phyloP scores from a whole-genome alignment of 2,797 vertebrate genomes.

The Sternotherus odoratus region DNA sequence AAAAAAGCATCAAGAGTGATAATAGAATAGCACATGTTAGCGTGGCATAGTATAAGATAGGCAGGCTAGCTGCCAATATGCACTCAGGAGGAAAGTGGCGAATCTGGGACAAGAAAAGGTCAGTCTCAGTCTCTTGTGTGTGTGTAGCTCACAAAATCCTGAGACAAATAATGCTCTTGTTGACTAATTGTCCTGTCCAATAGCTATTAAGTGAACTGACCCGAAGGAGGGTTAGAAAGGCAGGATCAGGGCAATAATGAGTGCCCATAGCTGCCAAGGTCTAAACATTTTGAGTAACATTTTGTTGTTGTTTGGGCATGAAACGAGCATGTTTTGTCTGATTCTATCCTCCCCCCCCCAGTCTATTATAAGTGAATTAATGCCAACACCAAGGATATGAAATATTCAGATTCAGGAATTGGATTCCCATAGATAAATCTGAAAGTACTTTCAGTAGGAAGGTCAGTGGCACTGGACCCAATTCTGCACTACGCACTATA shows the following conservation, averaged over 20 bases:
- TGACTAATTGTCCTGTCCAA: neutral
- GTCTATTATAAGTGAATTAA: neutral
- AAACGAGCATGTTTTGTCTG: neutral
- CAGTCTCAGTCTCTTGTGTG: neutral
- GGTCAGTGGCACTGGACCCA: neutral
- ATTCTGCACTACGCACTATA: neutral
- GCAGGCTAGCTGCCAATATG: neutral
- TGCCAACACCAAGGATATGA: neutral
- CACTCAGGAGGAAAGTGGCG: neutral
- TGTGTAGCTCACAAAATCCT: neutral
- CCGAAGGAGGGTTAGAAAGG: neutral
- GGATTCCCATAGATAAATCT: neutral
- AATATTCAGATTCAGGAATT: neutral
- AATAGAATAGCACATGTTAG: rapidly evolving
- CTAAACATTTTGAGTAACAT: neutral
- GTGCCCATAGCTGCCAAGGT: neutral
- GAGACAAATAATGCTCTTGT: neutral
- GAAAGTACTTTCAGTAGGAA: neutral
- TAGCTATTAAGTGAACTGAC: neutral
- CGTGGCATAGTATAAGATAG: neutral
- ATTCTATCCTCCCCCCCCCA: neutral
- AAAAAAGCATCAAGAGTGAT: neutral
- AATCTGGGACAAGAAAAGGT: neutral
- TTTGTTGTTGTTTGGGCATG: neutral
- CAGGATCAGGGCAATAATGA: neutral